A percentile compares a stretch with the other conserved stretches of the same genome.
Evolutionary conservation across 2,113 vertebrate genomes (phyloP).

Genomic region (Empidonax traillii): DNA sequence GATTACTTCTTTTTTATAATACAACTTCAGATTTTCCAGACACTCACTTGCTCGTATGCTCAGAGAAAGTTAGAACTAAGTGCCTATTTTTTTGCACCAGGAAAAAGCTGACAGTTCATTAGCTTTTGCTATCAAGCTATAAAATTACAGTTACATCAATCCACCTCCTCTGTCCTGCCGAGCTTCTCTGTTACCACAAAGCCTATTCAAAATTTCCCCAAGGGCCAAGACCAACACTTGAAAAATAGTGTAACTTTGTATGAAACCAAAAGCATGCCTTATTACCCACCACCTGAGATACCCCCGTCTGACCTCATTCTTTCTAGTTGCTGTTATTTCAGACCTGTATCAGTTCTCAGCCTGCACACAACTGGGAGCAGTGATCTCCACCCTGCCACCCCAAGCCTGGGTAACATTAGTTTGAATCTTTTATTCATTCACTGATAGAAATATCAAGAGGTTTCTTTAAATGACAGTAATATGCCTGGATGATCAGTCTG

Average conservation of each 20-base stretch:
- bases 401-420: neutral
- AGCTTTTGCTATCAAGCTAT: constrained; percentile 19
- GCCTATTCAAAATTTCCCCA: constrained; percentile 60
- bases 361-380: neutral
- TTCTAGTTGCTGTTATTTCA: constrained; percentile 45
- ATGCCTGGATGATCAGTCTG: neutral
- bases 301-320: neutral
- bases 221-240: constrained; percentile 72
- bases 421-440: constrained; percentile 19
- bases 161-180: neutral
- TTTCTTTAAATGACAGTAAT: constrained; percentile 24
- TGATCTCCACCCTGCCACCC: constrained; percentile 55
- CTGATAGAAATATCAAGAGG: constrained; percentile 8
- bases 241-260: constrained; percentile 73
- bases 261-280: constrained; percentile 50
- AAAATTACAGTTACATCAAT: constrained; percentile 23
- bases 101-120: neutral
- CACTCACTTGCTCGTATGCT: neutral
- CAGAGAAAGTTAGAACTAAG: neutral
- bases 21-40: neutral
- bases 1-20: neutral
- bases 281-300: constrained; percentile 45
- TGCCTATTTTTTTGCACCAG: neutral
- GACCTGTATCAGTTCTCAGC: neutral
- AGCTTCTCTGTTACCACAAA: constrained; percentile 33